Base-by-base conservation (phyloP, 1,140 invertebrate genomes). In the Helicoverpa zea region DNA sequence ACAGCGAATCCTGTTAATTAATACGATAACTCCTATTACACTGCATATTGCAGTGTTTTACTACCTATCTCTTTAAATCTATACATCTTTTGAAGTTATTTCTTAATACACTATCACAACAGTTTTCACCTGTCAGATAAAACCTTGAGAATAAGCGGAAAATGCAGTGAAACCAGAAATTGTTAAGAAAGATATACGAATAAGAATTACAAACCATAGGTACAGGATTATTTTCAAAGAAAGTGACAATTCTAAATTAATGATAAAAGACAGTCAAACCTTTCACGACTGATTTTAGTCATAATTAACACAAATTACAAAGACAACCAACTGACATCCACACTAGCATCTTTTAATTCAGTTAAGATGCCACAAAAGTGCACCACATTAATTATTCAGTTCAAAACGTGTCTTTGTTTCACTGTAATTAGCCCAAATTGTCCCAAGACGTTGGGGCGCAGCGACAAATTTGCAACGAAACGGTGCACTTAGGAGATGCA, bases 341-440 rank as follows among this genome's bases (percentile, higher is more conserved):
- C 35, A 43, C 35, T 43, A 43, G 35, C 35, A 43, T 9, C 5
- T 43, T 43, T 56, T 30, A 66, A n/a, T 64, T 35, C 23, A 66
- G 61, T 64, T 30, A 12, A 77, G 61, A 23, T 18, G 3, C 18
- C 75, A 66, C 75, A 77, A 77, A 77, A 77, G 61, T 77, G 61
- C 59, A 54, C 75, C 18, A 54, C 75, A 77, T 77, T 66, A 13
- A 77, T 77, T 77, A 77, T 77, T 77, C 61, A 77, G 75, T 54
- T 51, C 18, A 23, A 14, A 66, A 66, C 49, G 14, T 35, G 61
- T 77, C 75, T 82, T 78, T 86, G 83, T 86, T 83, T 86, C 77
- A 43, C 63, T 72, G 83, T 81, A 86, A 86, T 86, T 86, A 86
- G 83, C 77, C 79, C 77, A 83, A 86, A 86, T 86, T 86, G 85